Base-by-base conservation (phyloP, 2,888 invertebrate species). In the Lithophane semibrunnea region DNA sequence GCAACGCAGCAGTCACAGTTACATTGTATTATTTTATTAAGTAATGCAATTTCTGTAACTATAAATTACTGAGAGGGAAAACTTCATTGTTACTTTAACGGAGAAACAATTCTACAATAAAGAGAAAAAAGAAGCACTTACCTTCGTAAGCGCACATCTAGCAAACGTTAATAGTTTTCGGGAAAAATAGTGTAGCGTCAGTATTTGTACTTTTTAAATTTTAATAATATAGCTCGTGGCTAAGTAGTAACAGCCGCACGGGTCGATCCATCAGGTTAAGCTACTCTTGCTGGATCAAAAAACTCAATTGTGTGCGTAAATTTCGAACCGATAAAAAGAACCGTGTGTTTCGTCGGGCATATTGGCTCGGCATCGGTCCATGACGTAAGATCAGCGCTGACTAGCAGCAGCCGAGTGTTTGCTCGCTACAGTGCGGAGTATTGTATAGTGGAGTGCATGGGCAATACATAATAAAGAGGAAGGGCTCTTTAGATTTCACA, bases 381-480 rank as follows among this genome's bases (percentile, higher is more conserved):
- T 67, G 76, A 52, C 68, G 42, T 54, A 65, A 66, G 75, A 70
- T 73, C 61, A 37, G 47, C 16, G 58, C 42, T 37, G 24, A 18
- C 70, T 47, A 49, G 37, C 18, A 42, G 37, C 49, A 9, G 44
- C 16, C 47, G 52, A 79, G 79, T 79, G 86, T 84, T 82, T 72
- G 75, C 44, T 47, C 37, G 47, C 70, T n/a, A 44, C 72, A 63
- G 77, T 77, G 58, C 44, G n/a, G 49, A 60, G 66, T 10, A 49
- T 73, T 24, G 37, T 18, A 37, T 61, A n/a, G 69, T 29, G 54
- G 54, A 80, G 76, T 78, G 78, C 82, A 42, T 56, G 71, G 21
- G 56, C 24, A 56, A 68, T 78, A 73, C 67, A 79, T 80, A 79
- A 74, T 56, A 68, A 73, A 79, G 54, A 54, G 49, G 67, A 75